Evolutionary conservation across 2,888 invertebrate species (phyloP).

Genomic region (Diloba caeruleocephala): DNA sequence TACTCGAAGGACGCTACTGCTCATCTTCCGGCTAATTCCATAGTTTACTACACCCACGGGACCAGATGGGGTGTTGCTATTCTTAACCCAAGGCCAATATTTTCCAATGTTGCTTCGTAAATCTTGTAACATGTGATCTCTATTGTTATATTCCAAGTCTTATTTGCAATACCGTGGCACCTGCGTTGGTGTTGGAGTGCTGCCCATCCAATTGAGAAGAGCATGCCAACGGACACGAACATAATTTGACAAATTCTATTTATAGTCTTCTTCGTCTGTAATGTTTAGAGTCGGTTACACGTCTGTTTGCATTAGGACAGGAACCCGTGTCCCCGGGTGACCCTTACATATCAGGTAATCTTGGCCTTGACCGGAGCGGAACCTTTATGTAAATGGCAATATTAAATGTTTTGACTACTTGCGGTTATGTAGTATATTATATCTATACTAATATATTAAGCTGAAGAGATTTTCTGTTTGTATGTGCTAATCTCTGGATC

Average conservation of each 20-base stretch:
- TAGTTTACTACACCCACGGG: too few species aligned
- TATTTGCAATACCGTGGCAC: conserved; percentile 17
- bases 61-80: too few species aligned
- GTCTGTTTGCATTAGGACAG: conserved; percentile 12
- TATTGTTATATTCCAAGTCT: conserved; percentile 19
- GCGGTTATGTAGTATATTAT: conserved; percentile 1
- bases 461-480: too few species aligned
- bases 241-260: conserved; percentile 40
- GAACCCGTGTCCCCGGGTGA: conserved; percentile 42
- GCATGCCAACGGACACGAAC: conserved; percentile 35
- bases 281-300: conserved; percentile 20
- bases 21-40: too few species aligned
- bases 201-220: conserved; percentile 39
- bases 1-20: too few species aligned
- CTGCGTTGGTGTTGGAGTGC: conserved; percentile 35
- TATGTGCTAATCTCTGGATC: too few species aligned
- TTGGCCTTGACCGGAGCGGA: conserved; percentile 29
- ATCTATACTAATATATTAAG: neutral
- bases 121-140: conserved; percentile 19
- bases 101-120: conserved; percentile 11
- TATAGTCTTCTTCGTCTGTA: conserved; percentile 17
- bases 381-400: conserved; percentile 37
- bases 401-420: conserved; percentile 26
- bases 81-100: too few species aligned
- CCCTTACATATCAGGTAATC: conserved; percentile 40